These are phyloP conservation scores for Hyles lineata DNA, from an alignment of 2,888 invertebrate genomes.

Conservation along the genomic window DNA sequence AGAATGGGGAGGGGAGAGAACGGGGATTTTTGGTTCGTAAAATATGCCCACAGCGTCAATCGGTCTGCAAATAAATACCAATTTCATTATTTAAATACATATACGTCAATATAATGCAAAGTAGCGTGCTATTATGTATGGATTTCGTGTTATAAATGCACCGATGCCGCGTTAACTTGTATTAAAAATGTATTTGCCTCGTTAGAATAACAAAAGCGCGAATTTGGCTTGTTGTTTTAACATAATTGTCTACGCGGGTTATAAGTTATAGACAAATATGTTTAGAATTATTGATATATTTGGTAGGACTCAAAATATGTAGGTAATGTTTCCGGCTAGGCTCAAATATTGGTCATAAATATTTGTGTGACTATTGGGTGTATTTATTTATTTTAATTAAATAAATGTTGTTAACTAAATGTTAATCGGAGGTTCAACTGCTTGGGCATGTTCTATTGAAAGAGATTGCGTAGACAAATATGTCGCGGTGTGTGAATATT, in stretches of 20 bases:
- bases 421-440: no score
- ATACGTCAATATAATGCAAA: slow-evolving; percentile 21
- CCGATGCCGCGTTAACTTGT: background rate
- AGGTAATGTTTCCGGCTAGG: no score
- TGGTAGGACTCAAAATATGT: background rate
- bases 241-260: background rate
- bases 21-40: no score
- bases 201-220: slow-evolving; percentile 20
- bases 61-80: background rate
- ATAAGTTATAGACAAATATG: background rate
- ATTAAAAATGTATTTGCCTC: slow-evolving; percentile 19
- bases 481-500: no score
- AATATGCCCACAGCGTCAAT: no score
- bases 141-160: slow-evolving; percentile 1
- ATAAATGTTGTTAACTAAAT: no score
- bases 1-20: no score
- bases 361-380: no score
- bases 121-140: slow-evolving; percentile 10
- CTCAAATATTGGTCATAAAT: no score
- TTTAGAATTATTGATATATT: background rate
- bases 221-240: slow-evolving; percentile 6
- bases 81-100: background rate
- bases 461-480: no score
- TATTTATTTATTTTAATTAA: no score
- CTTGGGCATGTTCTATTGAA: no score